Conservation (phyloP, 2,888 invertebrate genomes). For the Ochropleura leucogaster region DNA sequence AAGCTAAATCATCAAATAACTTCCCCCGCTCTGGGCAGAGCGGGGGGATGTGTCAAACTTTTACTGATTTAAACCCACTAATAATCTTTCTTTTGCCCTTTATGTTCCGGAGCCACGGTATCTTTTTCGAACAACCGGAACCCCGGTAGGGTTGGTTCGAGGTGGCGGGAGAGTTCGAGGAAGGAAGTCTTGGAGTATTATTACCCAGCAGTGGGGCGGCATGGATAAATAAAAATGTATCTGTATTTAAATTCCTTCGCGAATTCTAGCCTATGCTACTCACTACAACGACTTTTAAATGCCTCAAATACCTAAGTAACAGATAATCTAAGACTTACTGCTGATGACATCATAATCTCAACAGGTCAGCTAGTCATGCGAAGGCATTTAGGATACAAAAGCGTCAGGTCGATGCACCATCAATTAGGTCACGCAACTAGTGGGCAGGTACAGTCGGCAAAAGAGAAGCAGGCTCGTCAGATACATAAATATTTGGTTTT, state of each 20-base stretch:
- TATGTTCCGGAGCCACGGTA: too few relatives aligned
- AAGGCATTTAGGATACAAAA: constrained; percentile 37
- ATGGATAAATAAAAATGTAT: not conserved
- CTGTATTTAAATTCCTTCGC: not conserved
- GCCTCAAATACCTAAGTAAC: not conserved
- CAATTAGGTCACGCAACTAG: constrained; percentile 53
- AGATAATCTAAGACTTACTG: constrained; percentile 10
- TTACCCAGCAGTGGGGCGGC: too few relatives aligned
- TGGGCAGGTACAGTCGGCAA: constrained; percentile 5
- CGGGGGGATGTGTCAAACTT: too few relatives aligned
- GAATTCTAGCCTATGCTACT: not conserved
- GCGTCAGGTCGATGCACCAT: constrained; percentile 57
- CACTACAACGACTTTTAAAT: not conserved
- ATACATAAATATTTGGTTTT: too few relatives aligned
- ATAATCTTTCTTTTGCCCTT: too few relatives aligned
- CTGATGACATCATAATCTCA: constrained; percentile 54
- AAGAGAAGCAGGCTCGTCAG: not conserved
- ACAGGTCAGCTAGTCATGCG: constrained; percentile 29
- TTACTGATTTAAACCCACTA: too few relatives aligned
- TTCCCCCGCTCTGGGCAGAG: too few relatives aligned
- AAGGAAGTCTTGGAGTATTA: too few relatives aligned
- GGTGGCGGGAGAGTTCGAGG: too few relatives aligned
- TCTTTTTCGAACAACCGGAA: too few relatives aligned
- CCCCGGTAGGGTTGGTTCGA: too few relatives aligned
- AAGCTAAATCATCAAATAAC: too few relatives aligned